phyloP scores from a whole-genome alignment of 2,888 invertebrate genomes.

The Drosophila anomelani region DNA sequence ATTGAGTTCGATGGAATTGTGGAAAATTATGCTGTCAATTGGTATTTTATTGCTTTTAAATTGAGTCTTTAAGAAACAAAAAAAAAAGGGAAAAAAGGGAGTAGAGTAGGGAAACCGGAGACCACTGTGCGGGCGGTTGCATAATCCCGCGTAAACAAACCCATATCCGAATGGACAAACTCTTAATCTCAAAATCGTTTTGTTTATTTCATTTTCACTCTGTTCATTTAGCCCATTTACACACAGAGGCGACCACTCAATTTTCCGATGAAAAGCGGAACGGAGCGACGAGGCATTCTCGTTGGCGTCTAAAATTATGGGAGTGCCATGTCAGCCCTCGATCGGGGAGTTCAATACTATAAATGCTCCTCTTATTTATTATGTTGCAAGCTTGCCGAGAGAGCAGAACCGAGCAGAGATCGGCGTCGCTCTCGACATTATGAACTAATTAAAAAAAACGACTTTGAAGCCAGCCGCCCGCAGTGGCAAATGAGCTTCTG shows the following conservation, averaged over 20 bases:
- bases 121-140: constrained; percentile 72
- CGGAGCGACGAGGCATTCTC: constrained; percentile 1
- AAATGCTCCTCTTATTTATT: constrained; percentile 49
- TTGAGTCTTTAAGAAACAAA: constrained; percentile 44
- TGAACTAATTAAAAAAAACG: constrained; percentile 71
- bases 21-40: constrained; percentile 66
- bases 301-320: constrained; percentile 45
- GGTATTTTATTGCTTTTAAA: constrained; percentile 77
- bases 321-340: constrained; percentile 20
- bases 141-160: constrained; percentile 66
- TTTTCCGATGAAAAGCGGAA: constrained; percentile 31
- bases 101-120: constrained; percentile 19
- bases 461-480: constrained; percentile 66
- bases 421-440: constrained; percentile 60
- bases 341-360: constrained; percentile 43
- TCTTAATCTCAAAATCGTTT: constrained; percentile 73
- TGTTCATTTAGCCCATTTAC: constrained; percentile 67
- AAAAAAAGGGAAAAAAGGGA: not conserved
- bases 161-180: constrained; percentile 42
- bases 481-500: constrained; percentile 59
- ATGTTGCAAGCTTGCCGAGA: constrained; percentile 44
- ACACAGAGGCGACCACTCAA: constrained; percentile 34
- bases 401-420: constrained; percentile 34
- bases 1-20: constrained; percentile 50
- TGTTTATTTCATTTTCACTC: constrained; percentile 71